Evolutionary conservation across 2,797 vertebrate genomes (phyloP).

Genomic region (Mus spretus): DNA sequence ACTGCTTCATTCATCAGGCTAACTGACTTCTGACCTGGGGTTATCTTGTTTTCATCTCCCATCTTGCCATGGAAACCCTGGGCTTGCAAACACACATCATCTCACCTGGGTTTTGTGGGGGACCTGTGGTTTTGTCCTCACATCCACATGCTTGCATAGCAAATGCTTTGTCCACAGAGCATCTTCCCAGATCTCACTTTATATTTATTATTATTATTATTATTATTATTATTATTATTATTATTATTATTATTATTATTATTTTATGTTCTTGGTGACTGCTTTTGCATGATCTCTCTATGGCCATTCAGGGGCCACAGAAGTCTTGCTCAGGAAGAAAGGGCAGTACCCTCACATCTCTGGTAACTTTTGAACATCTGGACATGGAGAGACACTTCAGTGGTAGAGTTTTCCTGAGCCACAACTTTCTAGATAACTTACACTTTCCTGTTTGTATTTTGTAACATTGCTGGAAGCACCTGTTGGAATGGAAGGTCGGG

Average conservation of each 20-base stretch:
- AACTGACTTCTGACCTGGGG: not conserved
- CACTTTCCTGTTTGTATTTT: not conserved
- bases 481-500: not conserved
- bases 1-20: not conserved
- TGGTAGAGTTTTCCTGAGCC: slow-evolving; percentile 25
- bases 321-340: not conserved
- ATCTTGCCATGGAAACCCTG: not conserved
- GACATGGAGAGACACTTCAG: not conserved
- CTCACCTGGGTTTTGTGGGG: not conserved
- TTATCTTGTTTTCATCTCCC: not conserved
- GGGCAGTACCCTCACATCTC: not conserved
- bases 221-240: not conserved
- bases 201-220: not conserved
- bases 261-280: not conserved
- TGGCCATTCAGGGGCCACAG: not conserved
- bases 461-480: not conserved
- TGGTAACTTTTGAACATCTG: not conserved
- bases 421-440: slow-evolving; percentile 15
- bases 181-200: not conserved
- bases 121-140: not conserved
- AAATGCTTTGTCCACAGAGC: not conserved
- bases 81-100: not conserved
- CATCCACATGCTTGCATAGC: not conserved
- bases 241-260: not conserved
- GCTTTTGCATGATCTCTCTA: not conserved